Evolutionary conservation across 2,888 invertebrate genomes (phyloP).

Genomic region (Enchytraeus crypticus): DNA sequence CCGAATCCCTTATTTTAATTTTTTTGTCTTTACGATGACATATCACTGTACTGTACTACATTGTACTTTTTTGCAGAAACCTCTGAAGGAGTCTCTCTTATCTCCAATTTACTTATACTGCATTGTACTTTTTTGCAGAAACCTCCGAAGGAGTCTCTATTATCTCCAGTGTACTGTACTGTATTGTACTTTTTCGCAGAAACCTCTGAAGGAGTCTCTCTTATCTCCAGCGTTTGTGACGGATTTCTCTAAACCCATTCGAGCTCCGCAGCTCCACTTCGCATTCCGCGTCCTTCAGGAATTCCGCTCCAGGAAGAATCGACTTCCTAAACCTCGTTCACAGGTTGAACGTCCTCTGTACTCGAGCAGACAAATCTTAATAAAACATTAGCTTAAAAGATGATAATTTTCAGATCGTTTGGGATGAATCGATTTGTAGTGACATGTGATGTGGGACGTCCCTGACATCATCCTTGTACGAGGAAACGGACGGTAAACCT

Average conservation of each 20-base stretch:
- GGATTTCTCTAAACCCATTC: conserved; percentile 88
- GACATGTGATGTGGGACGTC: too few species aligned
- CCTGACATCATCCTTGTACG: too few species aligned
- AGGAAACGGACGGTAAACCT: too few species aligned
- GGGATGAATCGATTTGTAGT: too few species aligned
- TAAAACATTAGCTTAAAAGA: too few species aligned
- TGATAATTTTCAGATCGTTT: too few species aligned
- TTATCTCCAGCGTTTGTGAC: conserved; percentile 73
- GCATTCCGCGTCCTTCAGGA: conserved; percentile 74
- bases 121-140: conserved; percentile 50
- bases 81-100: conserved; percentile 66
- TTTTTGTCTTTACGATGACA: neutral
- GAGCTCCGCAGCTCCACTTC: conserved; percentile 76
- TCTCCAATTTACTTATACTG: conserved; percentile 53
- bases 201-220: conserved; percentile 67
- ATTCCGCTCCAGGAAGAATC: conserved; percentile 57
- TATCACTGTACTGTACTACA: neutral
- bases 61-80: conserved; percentile 51
- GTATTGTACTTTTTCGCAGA: conserved; percentile 44
- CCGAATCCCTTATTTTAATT: too few species aligned
- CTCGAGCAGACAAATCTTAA: too few species aligned
- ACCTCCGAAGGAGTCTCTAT: conserved; percentile 66
- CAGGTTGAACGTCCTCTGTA: conserved; percentile 55
- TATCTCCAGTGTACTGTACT: conserved; percentile 50
- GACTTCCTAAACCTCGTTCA: conserved; percentile 71